Base-by-base conservation (phyloP, 1,140 invertebrate species). In the Thalassaphorura encarpata region DNA sequence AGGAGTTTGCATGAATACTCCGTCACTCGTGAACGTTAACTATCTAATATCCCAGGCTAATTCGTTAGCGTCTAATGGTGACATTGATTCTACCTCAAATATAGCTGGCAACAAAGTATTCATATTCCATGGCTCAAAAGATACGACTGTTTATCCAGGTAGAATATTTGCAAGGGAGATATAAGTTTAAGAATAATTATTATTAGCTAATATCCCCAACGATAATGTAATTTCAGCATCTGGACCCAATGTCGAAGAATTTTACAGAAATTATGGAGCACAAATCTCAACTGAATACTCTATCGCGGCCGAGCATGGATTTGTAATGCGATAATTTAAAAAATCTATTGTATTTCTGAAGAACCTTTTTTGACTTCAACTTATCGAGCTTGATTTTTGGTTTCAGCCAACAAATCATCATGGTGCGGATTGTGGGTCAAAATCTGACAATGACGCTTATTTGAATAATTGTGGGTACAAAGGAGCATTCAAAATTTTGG, bases 401-500 rank as follows among this genome's bases (percentile, higher is more conserved):
- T 57, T 59, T 39, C 58, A 74, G 72, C 68, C 70, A 13, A 74
- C 73, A 0, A 55, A 68, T 18, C 68, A 68, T 60, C 72, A 70
- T 59, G 73, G 73, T 2, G 67, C 67, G 16, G 24, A 56, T n/a
- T 75, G 73, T 55, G 54, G 57, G 16, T 50, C 52, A 18, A 29
- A 52, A 4, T 58, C 60, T 23, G 59, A 47, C 5, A 45, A 36
- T 21, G n/a, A 29, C n/a, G 36, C 27, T 19, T 74, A 67, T 48
- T 53, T 75, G 21, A 71, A 69, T 58, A 70, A 72, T 47, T 74
- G 73, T 57, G 59, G 66, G 29, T 74, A 73, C 56, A 62, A 69
- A 31, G 69, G 69, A 6, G 72, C 72, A 19, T 73, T 62, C 60
- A 63, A 73, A 31, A 62, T 72, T 24, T 60, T 75, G 0, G 72